Evolutionary conservation across 2,797 vertebrate genomes (phyloP).

Genomic region (Notoglanidium macrostoma): DNA sequence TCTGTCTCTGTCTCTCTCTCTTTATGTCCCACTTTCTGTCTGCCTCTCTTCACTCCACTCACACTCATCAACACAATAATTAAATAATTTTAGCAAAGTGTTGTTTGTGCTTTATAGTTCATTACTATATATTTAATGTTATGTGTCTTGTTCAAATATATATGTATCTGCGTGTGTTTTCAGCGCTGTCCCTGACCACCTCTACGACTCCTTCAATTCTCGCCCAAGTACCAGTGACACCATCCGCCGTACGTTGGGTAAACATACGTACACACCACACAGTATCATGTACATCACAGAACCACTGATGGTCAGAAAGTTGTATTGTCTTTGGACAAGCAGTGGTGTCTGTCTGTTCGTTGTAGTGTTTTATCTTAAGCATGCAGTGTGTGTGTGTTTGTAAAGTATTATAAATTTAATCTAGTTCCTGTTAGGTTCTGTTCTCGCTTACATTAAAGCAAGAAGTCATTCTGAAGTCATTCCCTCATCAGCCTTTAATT

Average conservation of each 20-base stretch:
- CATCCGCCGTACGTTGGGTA: constrained; percentile 73
- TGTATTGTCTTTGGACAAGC: too few relatives aligned
- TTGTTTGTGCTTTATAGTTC: too few relatives aligned
- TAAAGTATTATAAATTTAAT: not conserved
- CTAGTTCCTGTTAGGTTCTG: not conserved
- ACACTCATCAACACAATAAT: not conserved
- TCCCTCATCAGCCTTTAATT: not conserved
- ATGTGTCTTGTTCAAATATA: not conserved
- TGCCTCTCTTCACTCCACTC: not conserved
- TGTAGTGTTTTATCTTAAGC: not conserved
- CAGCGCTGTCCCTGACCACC: constrained; percentile 61
- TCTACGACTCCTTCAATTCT: constrained; percentile 59
- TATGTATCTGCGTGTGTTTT: constrained; percentile 52
- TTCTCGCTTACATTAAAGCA: too few relatives aligned
- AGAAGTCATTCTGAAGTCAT: too few relatives aligned
- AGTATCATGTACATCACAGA: not conserved
- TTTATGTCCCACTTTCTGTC: not conserved
- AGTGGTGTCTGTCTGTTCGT: not conserved
- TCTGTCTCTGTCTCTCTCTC: not conserved
- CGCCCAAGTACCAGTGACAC: constrained; percentile 70
- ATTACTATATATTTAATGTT: not conserved
- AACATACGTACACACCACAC: constrained; percentile 43
- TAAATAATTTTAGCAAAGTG: too few relatives aligned
- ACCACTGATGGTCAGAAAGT: not conserved
- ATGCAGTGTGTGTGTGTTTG: not conserved